Conservation (phyloP, 2,113 vertebrate genomes). For the Poicephalus gulielmi region DNA sequence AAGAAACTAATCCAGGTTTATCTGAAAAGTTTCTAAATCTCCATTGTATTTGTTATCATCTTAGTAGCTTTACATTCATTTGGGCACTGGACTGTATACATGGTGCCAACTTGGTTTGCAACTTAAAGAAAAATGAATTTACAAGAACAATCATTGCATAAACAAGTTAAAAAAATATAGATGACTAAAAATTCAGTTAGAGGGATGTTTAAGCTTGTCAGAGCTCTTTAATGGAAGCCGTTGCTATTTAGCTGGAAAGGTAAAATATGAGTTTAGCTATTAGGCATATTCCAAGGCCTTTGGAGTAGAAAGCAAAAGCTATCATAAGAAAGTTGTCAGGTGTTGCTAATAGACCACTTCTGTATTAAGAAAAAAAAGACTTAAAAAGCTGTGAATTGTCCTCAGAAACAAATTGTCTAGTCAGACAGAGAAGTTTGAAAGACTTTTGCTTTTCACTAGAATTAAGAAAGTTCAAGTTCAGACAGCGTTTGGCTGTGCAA, state of each 20-base stretch:
- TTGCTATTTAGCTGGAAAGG: slow-evolving; percentile 37
- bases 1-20: background rate
- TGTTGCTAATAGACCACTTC: background rate
- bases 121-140: background rate
- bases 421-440: background rate
- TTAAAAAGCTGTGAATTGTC: background rate
- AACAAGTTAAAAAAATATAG: background rate
- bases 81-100: background rate
- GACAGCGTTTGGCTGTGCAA: background rate
- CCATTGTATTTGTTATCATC: background rate
- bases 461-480: background rate
- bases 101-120: background rate
- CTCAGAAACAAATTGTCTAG: background rate
- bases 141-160: background rate
- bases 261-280: slow-evolving; percentile 15
- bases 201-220: slow-evolving; percentile 7
- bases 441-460: background rate
- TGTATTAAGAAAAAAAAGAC: slow-evolving; percentile 27
- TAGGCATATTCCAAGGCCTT: background rate
- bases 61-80: background rate
- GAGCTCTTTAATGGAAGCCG: background rate
- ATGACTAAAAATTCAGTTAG: background rate
- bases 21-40: background rate
- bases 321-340: slow-evolving; percentile 22
- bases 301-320: background rate